phyloP scores from a whole-genome alignment of 2,797 vertebrate genomes.

The Megalops cyprinoides region DNA sequence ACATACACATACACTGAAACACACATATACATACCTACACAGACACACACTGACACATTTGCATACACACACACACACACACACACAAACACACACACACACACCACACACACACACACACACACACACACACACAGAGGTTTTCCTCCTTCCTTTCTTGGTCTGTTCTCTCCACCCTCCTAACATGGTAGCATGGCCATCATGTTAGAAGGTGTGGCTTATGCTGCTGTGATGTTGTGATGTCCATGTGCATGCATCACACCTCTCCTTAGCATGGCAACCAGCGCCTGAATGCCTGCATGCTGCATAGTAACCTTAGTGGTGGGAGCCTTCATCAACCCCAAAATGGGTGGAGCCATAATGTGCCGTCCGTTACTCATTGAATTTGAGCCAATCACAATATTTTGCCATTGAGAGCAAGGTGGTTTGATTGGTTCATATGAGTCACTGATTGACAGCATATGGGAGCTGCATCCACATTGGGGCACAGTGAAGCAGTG shows the following conservation, averaged over 20 bases:
- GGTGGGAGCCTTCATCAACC: neutral
- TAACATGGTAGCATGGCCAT: conserved; percentile 72
- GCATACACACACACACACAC: neutral
- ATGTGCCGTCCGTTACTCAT: neutral
- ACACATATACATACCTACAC: neutral
- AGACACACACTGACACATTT: neutral
- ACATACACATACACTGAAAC: neutral
- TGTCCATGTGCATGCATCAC: neutral
- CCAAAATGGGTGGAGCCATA: neutral
- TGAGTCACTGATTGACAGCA: neutral
- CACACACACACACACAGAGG: conserved; percentile 3
- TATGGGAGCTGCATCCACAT: neutral
- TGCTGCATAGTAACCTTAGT: neutral
- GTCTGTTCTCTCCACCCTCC: conserved; percentile 55
- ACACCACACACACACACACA: neutral
- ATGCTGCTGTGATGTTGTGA: neutral
- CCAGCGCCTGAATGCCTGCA: neutral
- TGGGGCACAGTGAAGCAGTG: neutral
- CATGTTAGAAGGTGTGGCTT: conserved; percentile 63
- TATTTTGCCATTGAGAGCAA: neutral
- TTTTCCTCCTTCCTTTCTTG: conserved; percentile 35
- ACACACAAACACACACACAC: neutral
- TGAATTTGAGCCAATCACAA: neutral
- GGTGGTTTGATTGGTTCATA: neutral
- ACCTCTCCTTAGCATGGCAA: neutral